Conservation (phyloP, 2,888 invertebrate species). For the Taphrorychus bicolor region DNA sequence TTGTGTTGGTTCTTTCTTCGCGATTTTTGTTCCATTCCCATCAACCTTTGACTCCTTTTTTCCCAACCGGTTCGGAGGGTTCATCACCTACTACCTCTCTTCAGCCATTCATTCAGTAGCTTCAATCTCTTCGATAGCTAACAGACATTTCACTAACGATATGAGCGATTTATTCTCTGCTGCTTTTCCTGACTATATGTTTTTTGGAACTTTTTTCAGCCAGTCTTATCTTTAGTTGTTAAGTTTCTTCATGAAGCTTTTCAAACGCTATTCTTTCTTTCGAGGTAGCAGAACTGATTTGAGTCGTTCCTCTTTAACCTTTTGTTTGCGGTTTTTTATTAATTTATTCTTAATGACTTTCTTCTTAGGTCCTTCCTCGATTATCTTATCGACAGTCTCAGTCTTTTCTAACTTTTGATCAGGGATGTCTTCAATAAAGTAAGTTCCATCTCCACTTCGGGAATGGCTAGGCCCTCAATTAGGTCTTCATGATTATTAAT, state of each 20-base stretch:
- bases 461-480: constrained; percentile 21
- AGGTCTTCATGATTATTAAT: too few species aligned
- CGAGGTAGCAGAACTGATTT: constrained; percentile 33
- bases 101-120: constrained; percentile 44
- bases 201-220: constrained; percentile 55
- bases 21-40: too few species aligned
- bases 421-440: constrained; percentile 33
- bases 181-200: constrained; percentile 58
- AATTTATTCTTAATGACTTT: constrained; percentile 38
- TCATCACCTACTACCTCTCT: constrained; percentile 24
- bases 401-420: constrained; percentile 20
- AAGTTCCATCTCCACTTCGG: constrained; percentile 16
- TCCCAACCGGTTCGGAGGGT: too few species aligned
- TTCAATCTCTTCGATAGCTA: constrained; percentile 54
- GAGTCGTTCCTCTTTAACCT: constrained; percentile 44
- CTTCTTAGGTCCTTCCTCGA: constrained; percentile 39
- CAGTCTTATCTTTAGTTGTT: constrained; percentile 47
- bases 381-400: constrained; percentile 35
- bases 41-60: too few species aligned
- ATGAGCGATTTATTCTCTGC: constrained; percentile 59
- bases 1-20: constrained; percentile 41
- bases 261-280: constrained; percentile 42
- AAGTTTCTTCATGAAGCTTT: constrained; percentile 50
- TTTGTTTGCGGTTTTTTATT: constrained; percentile 5
- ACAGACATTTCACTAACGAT: constrained; percentile 56